These are phyloP conservation scores for Lithophane ornitopus DNA, from an alignment of 2,888 invertebrate species.

Conservation along the genomic window DNA sequence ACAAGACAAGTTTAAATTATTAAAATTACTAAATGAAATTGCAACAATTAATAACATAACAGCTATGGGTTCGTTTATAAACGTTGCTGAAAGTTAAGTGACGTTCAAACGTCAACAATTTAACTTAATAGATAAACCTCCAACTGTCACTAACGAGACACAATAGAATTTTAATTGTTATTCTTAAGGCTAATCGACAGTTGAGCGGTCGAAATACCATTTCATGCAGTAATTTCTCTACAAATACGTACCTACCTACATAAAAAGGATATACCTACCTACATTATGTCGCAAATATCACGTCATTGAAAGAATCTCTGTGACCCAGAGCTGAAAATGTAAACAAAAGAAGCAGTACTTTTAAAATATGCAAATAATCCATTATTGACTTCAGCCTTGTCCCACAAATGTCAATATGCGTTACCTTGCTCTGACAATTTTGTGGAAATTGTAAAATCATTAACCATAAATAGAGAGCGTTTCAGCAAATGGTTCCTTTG, in stretches of 20 bases:
- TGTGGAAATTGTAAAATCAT: neutral
- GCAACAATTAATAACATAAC: neutral
- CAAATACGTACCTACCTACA: neutral
- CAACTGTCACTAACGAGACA: too few relatives aligned
- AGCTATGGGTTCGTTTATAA: too few relatives aligned
- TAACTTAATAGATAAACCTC: too few relatives aligned
- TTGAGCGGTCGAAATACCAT: neutral
- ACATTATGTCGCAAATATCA: neutral
- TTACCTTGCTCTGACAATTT: conserved; percentile 14
- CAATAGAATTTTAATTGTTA: too few relatives aligned
- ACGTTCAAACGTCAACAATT: too few relatives aligned
- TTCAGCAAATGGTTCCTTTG: too few relatives aligned
- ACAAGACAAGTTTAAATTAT: too few relatives aligned
- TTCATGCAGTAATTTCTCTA: neutral
- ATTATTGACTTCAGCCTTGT: conserved; percentile 17
- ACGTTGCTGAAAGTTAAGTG: too few relatives aligned
- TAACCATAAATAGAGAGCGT: too few relatives aligned
- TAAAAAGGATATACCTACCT: neutral
- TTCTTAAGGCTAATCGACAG: too few relatives aligned
- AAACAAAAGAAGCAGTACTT: conserved; percentile 1
- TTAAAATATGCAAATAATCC: conserved; percentile 10
- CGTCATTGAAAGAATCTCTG: neutral
- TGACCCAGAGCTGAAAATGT: neutral
- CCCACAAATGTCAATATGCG: conserved; percentile 5
- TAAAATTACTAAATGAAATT: neutral